These are phyloP conservation scores for Triplophysa bombifrons DNA, from an alignment of 2,797 vertebrate species.

Conservation along the genomic window DNA sequence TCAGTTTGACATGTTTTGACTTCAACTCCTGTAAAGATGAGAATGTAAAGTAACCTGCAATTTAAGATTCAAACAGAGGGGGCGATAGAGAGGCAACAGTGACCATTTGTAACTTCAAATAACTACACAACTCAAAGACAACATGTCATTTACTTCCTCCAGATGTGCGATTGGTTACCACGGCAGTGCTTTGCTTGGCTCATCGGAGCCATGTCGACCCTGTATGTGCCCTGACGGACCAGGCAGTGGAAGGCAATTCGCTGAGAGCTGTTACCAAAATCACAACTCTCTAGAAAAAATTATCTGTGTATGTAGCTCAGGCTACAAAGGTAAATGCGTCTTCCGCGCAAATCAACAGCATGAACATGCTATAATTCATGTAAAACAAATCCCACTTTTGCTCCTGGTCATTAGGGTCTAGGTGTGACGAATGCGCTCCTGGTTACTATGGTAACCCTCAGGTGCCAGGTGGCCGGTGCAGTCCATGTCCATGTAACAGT, in stretches of 20 bases:
- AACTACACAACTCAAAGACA: too few relatives aligned
- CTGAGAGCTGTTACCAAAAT: constrained; percentile 87
- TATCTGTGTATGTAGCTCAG: constrained; percentile 85
- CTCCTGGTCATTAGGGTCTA: constrained; percentile 73
- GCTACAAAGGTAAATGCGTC: constrained; percentile 86
- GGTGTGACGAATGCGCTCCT: constrained; percentile 88
- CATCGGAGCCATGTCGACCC: constrained; percentile 87
- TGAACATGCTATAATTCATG: not conserved
- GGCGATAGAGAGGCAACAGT: too few relatives aligned
- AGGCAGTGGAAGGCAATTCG: constrained; percentile 86
- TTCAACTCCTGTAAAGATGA: too few relatives aligned
- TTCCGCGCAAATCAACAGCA: not conserved
- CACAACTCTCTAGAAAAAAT: constrained; percentile 79
- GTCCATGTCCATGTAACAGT: constrained; percentile 86
- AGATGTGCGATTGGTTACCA: constrained; percentile 92
- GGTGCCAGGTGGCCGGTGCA: constrained; percentile 80
- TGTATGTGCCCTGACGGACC: constrained; percentile 94
- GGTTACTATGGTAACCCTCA: constrained; percentile 89
- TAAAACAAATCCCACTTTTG: not conserved
- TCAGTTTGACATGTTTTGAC: too few relatives aligned
- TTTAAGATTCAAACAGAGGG: too few relatives aligned
- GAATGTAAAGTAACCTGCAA: too few relatives aligned
- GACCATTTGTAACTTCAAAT: too few relatives aligned
- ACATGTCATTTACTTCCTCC: not conserved
- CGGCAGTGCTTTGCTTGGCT: constrained; percentile 86